Base-by-base conservation (phyloP, 2,797 vertebrate species). In the Rhincodon typus region DNA sequence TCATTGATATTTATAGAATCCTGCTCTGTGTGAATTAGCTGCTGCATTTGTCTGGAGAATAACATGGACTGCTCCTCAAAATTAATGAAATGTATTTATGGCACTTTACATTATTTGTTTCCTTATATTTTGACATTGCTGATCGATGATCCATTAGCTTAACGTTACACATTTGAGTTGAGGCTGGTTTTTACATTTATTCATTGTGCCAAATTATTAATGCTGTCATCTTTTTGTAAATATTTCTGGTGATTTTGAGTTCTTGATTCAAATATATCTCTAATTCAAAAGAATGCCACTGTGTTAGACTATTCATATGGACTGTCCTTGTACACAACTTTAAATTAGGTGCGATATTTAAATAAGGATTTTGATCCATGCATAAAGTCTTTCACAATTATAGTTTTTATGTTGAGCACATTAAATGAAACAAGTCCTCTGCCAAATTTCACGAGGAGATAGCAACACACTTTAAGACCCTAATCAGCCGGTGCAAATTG, bases 291-390 rank as follows among this genome's bases (percentile, higher is more conserved):
- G 46, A 95, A 95, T 57, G 27, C 46, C 25, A 4, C 30, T 74
- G 42, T 34, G 21, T 53, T 77, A 77, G n/a, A 77, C 46, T 4
- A 50, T 93, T 93, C 90, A 69, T 69, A 69, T 69, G 62, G 8
- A 77, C 42, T 57, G 42, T 46, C 70, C 77, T 77, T 95, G 70
- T 95, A 72, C 34, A 7, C 25, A 77, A 95, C 53, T 95, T 94
- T 13, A 57, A 70, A 95, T 95, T 27, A 77, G 53, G 72, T 70
- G 77, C 66, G 66, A 93, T 66, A 93, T 93, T 93, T 93, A 93
- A 69, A 93, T 93, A 93, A 69, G 90, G 90, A 93, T 93, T 93
- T 93, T 69, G 90, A 93, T 93, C 66, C 62, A 69, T 69, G 90
- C 90, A 69, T 69, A 93, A 91, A 67, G 8, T 69, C 34, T 69